Base-by-base conservation (phyloP, 2,888 invertebrate genomes). In the Bembecia ichneumoniformis region DNA sequence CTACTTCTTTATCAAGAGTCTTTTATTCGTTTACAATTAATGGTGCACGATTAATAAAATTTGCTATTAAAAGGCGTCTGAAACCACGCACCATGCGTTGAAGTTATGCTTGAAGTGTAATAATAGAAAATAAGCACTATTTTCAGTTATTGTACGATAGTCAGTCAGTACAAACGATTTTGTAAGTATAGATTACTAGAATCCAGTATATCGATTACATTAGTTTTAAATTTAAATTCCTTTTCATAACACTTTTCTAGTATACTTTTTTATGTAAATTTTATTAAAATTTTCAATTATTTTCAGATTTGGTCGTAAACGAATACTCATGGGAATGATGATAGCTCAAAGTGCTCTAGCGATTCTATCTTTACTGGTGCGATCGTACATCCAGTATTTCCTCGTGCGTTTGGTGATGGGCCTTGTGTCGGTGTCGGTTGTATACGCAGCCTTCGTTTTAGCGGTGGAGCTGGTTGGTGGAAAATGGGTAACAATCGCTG, bases 391-490 rank as follows among this genome's bases (percentile, higher is more conserved):
- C 57, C 84, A 93, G 55, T 95, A 94, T 75, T 87, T 93, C 46
- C 76, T 90, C 0, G 87, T 94, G 44, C 84, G 94, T 45, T 90
- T 92, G 3, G 65, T 92, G 3, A 89, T 94, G 70, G 95, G 95
- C 0, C 90, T 92, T 58, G 92, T 93, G 11, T 93, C 93, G 1
- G 93, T 94, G n/a, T 93, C 94, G 14, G 92, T 94, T 47, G 94
- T 94, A 17, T 93, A 94, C 72, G 92, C 94, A 40, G 93, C 93
- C 20, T 93, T 95, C 61, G 94, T 95, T 4, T 82, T 95, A 35
- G 91, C 93, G 36, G 93, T 94, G 60, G 94, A 94, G 72, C 81
- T 93, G 50, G 93, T 94, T 3, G 93, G 93, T 43, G 93, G 94
- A 2, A 91, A 92, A 59, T 94, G 94, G 93, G 89, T 94, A 54